Percentiles rank a stretch among this genome's conserved stretches.
Evolutionary conservation across 2,888 invertebrate genomes (phyloP).

Genomic region (Tuberolachnus salignus): DNA sequence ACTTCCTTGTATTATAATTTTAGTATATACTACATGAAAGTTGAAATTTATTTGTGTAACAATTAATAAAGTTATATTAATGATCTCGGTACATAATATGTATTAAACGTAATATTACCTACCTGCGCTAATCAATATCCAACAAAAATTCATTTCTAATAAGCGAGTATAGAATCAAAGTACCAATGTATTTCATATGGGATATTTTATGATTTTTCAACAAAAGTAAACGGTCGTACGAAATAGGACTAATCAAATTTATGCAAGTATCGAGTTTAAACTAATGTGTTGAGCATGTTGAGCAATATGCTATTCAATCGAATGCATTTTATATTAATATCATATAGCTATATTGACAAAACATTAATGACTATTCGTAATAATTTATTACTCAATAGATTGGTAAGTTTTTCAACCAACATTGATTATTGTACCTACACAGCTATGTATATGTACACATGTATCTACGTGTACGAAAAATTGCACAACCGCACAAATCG

Average conservation of each 20-base stretch:
- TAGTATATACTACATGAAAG: too few relatives aligned
- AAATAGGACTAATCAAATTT: slow-evolving; percentile 14
- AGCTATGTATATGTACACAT: not conserved
- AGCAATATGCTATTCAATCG: slow-evolving; percentile 21
- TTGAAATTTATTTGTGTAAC: too few relatives aligned
- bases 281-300: slow-evolving; percentile 11
- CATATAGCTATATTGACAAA: not conserved
- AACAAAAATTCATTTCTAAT: too few relatives aligned
- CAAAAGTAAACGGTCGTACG: not conserved
- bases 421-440: not conserved
- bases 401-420: too few relatives aligned
- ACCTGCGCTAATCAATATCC: too few relatives aligned
- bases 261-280: slow-evolving; percentile 3
- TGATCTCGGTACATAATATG: too few relatives aligned
- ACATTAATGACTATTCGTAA: not conserved
- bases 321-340: slow-evolving; percentile 8
- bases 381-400: too few relatives aligned
- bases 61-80: too few relatives aligned
- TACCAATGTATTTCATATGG: not conserved
- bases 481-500: too few relatives aligned
- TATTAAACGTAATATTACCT: too few relatives aligned
- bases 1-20: too few relatives aligned
- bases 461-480: too few relatives aligned
- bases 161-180: not conserved
- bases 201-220: not conserved